Conservation (phyloP, 2,888 invertebrate genomes). For the Gryllus longicercus region DNA sequence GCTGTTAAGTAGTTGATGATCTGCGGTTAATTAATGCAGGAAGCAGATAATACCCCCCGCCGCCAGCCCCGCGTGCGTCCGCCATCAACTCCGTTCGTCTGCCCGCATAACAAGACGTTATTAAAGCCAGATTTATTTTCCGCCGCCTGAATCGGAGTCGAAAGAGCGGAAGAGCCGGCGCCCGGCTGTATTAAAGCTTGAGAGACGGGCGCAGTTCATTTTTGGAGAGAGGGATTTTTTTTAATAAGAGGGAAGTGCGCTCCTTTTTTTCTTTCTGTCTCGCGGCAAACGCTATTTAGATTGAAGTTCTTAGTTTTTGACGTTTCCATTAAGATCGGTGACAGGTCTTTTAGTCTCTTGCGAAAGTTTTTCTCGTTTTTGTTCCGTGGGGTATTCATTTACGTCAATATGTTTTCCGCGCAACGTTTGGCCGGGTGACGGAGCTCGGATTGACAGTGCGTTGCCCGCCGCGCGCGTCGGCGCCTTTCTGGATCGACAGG, state of each 20-base stretch:
- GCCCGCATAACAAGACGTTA: background rate
- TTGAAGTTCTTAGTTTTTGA: slow-evolving; percentile 30
- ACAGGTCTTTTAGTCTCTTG: slow-evolving; percentile 27
- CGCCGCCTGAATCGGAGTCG: background rate
- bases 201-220: background rate
- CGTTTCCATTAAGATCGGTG: slow-evolving; percentile 28
- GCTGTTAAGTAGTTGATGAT: slow-evolving; percentile 3
- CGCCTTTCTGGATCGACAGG: too few species aligned
- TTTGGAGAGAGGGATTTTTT: background rate
- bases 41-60: background rate
- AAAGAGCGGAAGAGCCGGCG: background rate
- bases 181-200: background rate
- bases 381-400: background rate
- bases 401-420: slow-evolving; percentile 1
- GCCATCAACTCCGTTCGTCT: background rate
- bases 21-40: slow-evolving; percentile 4
- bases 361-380: background rate
- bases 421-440: background rate
- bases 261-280: slow-evolving; percentile 18
- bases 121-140: background rate
- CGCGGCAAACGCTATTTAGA: slow-evolving; percentile 24
- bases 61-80: background rate
- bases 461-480: background rate
- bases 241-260: slow-evolving; percentile 18
- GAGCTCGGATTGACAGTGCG: background rate